These are phyloP conservation scores for Cotesia chilonis DNA, from an alignment of 1,140 invertebrate genomes.

Conservation along the genomic window DNA sequence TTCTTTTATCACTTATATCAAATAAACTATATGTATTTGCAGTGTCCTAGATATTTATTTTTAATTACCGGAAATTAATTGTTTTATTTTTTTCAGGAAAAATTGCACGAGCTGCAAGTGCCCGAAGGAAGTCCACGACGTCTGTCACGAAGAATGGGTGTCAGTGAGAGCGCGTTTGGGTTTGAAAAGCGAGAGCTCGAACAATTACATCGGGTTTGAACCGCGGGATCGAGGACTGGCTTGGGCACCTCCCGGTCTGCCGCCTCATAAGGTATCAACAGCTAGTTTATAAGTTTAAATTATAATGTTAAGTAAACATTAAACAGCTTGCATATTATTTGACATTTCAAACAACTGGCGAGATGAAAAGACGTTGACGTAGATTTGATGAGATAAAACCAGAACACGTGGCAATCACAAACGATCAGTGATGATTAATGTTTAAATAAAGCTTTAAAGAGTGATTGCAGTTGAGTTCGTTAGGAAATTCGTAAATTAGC, in stretches of 20 bases:
- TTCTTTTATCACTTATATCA: conserved; percentile 1
- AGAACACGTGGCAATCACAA: conserved; percentile 7
- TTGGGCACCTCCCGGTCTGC: conserved; percentile 84
- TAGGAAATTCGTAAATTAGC: conserved; percentile 37
- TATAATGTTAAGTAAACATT: too few species aligned
- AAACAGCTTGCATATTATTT: too few species aligned
- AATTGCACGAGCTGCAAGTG: conserved; percentile 90
- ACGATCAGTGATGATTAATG: conserved; percentile 4
- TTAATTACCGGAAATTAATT: conserved; percentile 2
- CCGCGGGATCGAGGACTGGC: conserved; percentile 75
- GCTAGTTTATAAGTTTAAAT: too few species aligned
- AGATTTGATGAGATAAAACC: not conserved
- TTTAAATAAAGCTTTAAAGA: conserved; percentile 27
- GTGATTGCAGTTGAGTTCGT: conserved; percentile 34
- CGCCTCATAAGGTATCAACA: conserved; percentile 67
- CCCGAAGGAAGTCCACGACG: conserved; percentile 83
- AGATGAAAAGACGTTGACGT: not conserved
- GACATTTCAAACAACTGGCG: too few species aligned
- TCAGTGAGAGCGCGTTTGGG: conserved; percentile 83
- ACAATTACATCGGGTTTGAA: conserved; percentile 61
- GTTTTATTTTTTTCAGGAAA: conserved; percentile 69
- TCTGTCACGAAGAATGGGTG: conserved; percentile 88
- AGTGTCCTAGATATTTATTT: not conserved
- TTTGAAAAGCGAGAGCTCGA: conserved; percentile 69
- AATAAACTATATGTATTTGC: not conserved